A percentile compares a stretch with the other conserved stretches of the same genome.
Evolutionary conservation across 2,113 vertebrate genomes (phyloP).

Genomic region (Oplegnathus fasciatus): DNA sequence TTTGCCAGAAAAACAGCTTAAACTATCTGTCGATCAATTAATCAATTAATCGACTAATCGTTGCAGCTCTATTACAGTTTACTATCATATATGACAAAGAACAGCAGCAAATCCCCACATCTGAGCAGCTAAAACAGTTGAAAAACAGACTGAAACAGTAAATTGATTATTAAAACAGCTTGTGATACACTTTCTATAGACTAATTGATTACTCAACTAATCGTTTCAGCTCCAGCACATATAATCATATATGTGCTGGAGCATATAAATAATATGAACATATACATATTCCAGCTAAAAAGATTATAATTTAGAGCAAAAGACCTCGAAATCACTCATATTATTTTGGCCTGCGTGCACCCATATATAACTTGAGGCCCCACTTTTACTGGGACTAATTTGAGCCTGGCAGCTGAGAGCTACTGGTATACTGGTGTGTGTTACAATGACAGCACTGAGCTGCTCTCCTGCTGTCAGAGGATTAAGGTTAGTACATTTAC

Average conservation of each 20-base stretch:
- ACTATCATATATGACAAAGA: too few relatives aligned
- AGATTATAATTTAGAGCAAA: background rate
- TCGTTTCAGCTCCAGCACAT: background rate
- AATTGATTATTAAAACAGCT: background rate
- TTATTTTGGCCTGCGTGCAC: background rate
- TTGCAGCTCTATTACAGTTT: too few relatives aligned
- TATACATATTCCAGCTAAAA: background rate
- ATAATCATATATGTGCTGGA: too few relatives aligned
- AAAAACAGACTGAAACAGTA: background rate
- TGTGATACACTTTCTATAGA: too few relatives aligned
- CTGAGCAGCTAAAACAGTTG: background rate
- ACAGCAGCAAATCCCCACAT: background rate
- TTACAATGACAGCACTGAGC: background rate
- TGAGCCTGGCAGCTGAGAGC: constrained; percentile 29
- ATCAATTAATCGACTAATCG: too few relatives aligned
- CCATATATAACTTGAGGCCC: constrained; percentile 15
- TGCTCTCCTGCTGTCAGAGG: constrained; percentile 3
- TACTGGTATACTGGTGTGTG: background rate
- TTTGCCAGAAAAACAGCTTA: too few relatives aligned
- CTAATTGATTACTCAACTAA: too few relatives aligned
- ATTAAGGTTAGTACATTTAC: too few relatives aligned
- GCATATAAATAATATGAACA: too few relatives aligned
- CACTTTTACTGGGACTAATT: background rate
- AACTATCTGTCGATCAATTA: too few relatives aligned
- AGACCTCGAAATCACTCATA: background rate